Percentiles rank a stretch among this genome's conserved stretches.
phyloP scores from a whole-genome alignment of 2,797 vertebrate species.

The Notoglanidium macrostoma region DNA sequence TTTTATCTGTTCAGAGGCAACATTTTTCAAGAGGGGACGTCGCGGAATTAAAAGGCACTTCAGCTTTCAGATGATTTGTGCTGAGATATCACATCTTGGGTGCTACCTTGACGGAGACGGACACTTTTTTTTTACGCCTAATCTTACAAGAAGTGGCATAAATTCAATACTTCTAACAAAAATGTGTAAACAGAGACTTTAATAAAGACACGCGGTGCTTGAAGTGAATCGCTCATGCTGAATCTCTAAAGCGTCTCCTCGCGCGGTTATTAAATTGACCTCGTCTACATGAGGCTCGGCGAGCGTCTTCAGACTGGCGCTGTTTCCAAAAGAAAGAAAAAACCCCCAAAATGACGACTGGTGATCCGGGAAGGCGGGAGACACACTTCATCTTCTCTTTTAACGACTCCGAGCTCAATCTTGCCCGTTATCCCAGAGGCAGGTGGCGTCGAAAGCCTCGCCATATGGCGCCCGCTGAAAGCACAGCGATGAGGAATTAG shows the following conservation, averaged over 20 bases:
- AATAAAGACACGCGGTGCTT: background rate
- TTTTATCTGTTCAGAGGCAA: slow-evolving; percentile 34
- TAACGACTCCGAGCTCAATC: slow-evolving; percentile 25
- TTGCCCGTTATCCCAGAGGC: slow-evolving; percentile 60
- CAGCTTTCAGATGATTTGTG: slow-evolving; percentile 50
- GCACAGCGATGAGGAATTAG: slow-evolving; percentile 68
- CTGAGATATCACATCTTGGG: slow-evolving; percentile 13
- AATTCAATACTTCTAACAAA: slow-evolving; percentile 17
- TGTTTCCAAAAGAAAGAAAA: background rate
- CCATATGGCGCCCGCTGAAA: slow-evolving; percentile 72
- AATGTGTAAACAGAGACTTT: slow-evolving; percentile 1
- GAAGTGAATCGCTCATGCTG: background rate
- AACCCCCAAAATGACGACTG: background rate
- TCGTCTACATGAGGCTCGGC: background rate
- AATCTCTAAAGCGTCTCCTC: background rate
- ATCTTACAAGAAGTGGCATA: slow-evolving; percentile 16
- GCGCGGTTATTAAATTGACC: slow-evolving; percentile 13
- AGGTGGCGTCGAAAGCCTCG: slow-evolving; percentile 70
- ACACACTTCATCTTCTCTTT: slow-evolving; percentile 9
- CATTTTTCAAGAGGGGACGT: slow-evolving; percentile 43
- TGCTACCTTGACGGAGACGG: background rate
- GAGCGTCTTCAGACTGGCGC: background rate
- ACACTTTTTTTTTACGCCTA: background rate
- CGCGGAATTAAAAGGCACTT: slow-evolving; percentile 53
- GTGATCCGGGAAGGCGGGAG: slow-evolving; percentile 3